Conservation (phyloP, 2,113 vertebrate genomes). For the Labeo rohita region DNA sequence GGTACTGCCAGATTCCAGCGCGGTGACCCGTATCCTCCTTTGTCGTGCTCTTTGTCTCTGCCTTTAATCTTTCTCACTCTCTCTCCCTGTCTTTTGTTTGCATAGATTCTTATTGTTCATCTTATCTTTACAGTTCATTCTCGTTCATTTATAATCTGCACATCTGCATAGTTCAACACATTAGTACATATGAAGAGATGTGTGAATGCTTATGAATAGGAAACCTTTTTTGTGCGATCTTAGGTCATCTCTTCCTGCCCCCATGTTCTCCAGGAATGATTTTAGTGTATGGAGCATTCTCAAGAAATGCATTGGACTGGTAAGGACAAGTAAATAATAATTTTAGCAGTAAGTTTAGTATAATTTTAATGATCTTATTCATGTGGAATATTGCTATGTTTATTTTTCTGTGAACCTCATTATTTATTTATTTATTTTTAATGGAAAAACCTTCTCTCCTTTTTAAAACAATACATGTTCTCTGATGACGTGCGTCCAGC, state of each 20-base stretch:
- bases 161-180: background rate
- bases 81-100: background rate
- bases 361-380: background rate
- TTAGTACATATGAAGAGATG: background rate
- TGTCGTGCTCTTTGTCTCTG: background rate
- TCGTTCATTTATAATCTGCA: background rate
- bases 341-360: background rate
- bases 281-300: conserved; percentile 96
- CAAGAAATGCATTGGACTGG: conserved; percentile 96
- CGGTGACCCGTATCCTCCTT: background rate
- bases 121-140: background rate
- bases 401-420: background rate
- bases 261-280: conserved; percentile 91
- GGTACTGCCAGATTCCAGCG: conserved; percentile 76
- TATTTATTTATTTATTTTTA: background rate
- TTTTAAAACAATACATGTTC: background rate
- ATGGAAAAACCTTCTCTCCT: background rate
- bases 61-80: background rate
- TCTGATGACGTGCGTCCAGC: background rate
- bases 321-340: conserved; percentile 67
- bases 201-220: background rate
- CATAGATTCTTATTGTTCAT: background rate
- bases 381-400: background rate
- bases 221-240: conserved; percentile 36
- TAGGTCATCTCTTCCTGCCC: conserved; percentile 88